phyloP scores from a whole-genome alignment of 2,797 vertebrate species.

The Sparidentex hasta region DNA sequence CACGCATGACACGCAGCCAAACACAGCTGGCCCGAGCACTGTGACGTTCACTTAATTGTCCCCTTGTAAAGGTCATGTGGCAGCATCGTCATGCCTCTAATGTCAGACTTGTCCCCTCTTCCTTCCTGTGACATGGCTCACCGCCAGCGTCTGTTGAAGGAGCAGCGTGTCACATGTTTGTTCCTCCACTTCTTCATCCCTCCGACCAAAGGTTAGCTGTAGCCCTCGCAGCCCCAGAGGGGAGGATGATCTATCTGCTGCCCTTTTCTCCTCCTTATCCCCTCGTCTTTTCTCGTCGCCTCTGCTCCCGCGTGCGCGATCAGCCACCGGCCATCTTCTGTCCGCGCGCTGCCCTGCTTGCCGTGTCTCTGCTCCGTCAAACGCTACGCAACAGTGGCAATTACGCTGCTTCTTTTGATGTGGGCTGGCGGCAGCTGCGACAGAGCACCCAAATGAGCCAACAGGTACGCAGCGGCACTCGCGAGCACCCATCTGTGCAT shows the following conservation, averaged over 20 bases:
- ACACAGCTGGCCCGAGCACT: constrained; percentile 36
- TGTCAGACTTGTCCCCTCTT: constrained; percentile 52
- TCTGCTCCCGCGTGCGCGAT: background rate
- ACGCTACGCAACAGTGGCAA: background rate
- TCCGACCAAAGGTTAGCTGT: constrained; percentile 57
- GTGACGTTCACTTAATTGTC: constrained; percentile 46
- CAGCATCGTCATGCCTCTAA: constrained; percentile 51
- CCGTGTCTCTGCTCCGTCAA: constrained; percentile 9
- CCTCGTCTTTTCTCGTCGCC: constrained; percentile 5
- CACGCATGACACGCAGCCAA: constrained; percentile 27
- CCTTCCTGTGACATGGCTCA: constrained; percentile 35
- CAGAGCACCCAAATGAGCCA: constrained; percentile 6
- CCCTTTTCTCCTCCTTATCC: constrained; percentile 27
- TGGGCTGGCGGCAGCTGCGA: background rate
- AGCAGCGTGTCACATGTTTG: constrained; percentile 50
- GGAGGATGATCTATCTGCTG: constrained; percentile 23
- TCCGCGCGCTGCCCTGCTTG: background rate
- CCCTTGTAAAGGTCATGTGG: constrained; percentile 62
- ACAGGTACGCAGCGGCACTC: background rate
- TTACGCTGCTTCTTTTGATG: background rate
- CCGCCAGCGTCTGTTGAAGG: constrained; percentile 42
- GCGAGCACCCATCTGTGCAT: background rate
- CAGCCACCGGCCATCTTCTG: background rate
- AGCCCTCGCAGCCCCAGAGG: constrained; percentile 18
- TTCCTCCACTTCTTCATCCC: constrained; percentile 30